Conservation (phyloP, 2,797 vertebrate genomes). For the Coregonus sp. region DNA sequence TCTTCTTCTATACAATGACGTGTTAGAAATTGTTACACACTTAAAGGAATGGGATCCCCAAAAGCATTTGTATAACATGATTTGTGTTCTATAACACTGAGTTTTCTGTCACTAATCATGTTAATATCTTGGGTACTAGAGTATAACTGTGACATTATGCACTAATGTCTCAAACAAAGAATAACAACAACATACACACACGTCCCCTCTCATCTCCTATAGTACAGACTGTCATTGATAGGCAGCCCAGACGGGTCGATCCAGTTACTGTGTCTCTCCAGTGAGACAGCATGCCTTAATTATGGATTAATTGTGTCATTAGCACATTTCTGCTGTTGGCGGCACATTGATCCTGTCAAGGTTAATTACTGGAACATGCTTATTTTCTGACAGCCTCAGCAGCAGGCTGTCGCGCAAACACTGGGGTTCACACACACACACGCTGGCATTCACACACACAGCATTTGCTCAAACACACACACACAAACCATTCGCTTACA, state of each 20-base stretch:
- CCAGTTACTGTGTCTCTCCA: constrained; percentile 69
- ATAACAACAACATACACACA: constrained; percentile 2
- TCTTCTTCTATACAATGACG: no score
- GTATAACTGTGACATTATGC: background rate
- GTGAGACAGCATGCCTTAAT: constrained; percentile 94
- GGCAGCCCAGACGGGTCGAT: constrained; percentile 57
- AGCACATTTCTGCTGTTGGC: constrained; percentile 87
- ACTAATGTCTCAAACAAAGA: background rate
- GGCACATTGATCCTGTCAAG: constrained; percentile 94
- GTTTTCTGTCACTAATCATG: background rate
- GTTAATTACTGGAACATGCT: constrained; percentile 97
- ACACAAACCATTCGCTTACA: no score
- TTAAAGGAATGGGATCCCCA: background rate
- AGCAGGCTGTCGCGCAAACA: constrained; percentile 84
- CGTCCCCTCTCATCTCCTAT: background rate
- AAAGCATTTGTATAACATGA: background rate
- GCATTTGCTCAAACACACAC: no score
- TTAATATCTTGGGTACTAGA: background rate
- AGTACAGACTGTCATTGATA: constrained; percentile 62
- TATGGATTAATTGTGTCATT: constrained; percentile 93
- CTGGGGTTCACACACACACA: constrained; percentile 54
- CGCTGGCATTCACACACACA: constrained; percentile 45
- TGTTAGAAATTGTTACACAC: no score
- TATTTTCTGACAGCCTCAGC: constrained; percentile 87
- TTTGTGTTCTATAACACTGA: background rate